Percentiles rank a stretch among this genome's conserved stretches.
These are phyloP conservation scores for Eucera pruinosa DNA, from an alignment of 2,888 invertebrate species.

Conservation along the genomic window DNA sequence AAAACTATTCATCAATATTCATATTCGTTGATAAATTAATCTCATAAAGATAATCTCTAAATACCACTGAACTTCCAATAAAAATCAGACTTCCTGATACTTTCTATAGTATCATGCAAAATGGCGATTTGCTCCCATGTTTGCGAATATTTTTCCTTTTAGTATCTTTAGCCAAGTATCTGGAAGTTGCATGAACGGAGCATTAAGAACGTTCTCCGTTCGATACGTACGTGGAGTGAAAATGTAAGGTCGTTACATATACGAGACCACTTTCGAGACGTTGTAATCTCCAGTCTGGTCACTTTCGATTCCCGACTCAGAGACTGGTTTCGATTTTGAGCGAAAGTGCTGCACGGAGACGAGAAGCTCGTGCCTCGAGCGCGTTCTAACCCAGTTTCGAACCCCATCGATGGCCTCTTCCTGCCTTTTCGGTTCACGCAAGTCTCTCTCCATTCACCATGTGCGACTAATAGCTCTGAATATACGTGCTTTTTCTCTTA, in stretches of 20 bases:
- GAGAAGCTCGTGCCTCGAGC: slow-evolving; percentile 56
- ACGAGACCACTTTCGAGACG: slow-evolving; percentile 54
- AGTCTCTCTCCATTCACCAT: slow-evolving; percentile 23
- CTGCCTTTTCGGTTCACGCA: neutral
- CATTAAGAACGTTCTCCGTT: neutral
- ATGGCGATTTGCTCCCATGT: neutral
- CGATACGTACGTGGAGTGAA: slow-evolving; percentile 24
- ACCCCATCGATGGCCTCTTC: slow-evolving; percentile 32
- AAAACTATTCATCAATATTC: too few species aligned
- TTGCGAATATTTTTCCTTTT: neutral
- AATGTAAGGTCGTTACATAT: slow-evolving; percentile 16
- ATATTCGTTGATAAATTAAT: too few species aligned
- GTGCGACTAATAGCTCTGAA: slow-evolving; percentile 49
- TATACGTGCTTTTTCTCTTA: slow-evolving; percentile 17
- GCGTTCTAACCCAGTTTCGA: slow-evolving; percentile 57
- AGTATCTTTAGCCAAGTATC: neutral
- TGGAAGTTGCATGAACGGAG: slow-evolving; percentile 22
- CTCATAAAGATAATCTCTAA: too few species aligned
- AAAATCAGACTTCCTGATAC: slow-evolving; percentile 1
- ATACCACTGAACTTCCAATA: neutral
- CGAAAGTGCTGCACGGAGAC: slow-evolving; percentile 63
- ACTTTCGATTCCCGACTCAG: slow-evolving; percentile 61
- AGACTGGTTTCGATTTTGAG: slow-evolving; percentile 69
- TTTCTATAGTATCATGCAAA: slow-evolving; percentile 32
- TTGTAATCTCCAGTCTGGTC: slow-evolving; percentile 47